phyloP scores from a whole-genome alignment of 2,888 invertebrate genomes.

The Melitaea athalia region DNA sequence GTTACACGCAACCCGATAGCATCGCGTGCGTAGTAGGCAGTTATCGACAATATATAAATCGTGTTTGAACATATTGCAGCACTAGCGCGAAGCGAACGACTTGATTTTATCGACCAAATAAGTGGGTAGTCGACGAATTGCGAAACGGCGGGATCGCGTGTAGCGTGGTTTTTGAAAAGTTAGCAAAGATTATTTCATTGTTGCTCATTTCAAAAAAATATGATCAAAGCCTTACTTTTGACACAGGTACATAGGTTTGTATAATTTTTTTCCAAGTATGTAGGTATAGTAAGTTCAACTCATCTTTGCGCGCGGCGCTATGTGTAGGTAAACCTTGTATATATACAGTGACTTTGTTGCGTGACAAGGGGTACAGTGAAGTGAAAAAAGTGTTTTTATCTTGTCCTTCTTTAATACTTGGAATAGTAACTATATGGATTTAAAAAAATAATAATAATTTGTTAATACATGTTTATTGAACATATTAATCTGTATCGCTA shows the following conservation, averaged over 20 bases:
- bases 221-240: constrained; percentile 1
- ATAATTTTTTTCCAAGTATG: too few relatives aligned
- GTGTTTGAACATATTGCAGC: constrained; percentile 28
- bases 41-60: constrained; percentile 38
- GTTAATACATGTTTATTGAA: too few relatives aligned
- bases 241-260: neutral
- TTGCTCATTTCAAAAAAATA: constrained; percentile 3
- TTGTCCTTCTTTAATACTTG: too few relatives aligned
- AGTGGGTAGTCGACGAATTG: constrained; percentile 37
- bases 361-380: too few relatives aligned
- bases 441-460: too few relatives aligned
- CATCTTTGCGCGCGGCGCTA: too few relatives aligned
- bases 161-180: constrained; percentile 23
- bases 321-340: too few relatives aligned
- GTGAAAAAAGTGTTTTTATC: too few relatives aligned
- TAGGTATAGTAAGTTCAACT: too few relatives aligned
- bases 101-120: constrained; percentile 47
- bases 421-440: too few relatives aligned
- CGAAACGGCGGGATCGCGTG: constrained; percentile 61
- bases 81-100: constrained; percentile 31
- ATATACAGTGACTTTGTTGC: too few relatives aligned
- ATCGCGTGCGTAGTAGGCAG: constrained; percentile 31
- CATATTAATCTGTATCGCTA: too few relatives aligned
- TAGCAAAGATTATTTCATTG: constrained; percentile 2
- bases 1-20: constrained; percentile 23